Percentiles rank a stretch among this genome's conserved stretches.
Conservation (phyloP, 2,797 vertebrate genomes). For the Manis crassicaudata region DNA sequence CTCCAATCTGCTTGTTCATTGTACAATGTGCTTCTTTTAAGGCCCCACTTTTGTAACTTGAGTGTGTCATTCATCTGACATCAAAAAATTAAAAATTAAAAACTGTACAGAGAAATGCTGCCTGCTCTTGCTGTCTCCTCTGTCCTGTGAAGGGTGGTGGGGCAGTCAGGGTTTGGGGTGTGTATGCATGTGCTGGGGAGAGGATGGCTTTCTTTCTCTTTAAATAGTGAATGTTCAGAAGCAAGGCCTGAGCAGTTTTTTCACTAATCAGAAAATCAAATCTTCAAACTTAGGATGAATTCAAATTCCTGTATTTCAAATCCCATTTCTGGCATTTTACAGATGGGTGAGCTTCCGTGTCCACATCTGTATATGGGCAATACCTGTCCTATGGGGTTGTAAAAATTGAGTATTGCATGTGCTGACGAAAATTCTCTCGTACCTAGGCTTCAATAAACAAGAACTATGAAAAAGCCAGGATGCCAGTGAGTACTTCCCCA, state of each 20-base stretch:
- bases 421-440: neutral
- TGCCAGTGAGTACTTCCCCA: neutral
- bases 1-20: slow-evolving; percentile 81
- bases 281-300: slow-evolving; percentile 10
- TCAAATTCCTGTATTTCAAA: neutral
- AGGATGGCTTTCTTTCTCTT: neutral
- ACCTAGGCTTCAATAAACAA: neutral
- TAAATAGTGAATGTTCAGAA: neutral
- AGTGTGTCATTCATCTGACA: slow-evolving; percentile 83
- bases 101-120: slow-evolving; percentile 80
- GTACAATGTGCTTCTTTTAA: slow-evolving; percentile 84
- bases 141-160: neutral
- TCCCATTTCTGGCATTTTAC: slow-evolving; percentile 15
- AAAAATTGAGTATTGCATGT: neutral
- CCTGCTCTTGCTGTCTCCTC: slow-evolving; percentile 41
- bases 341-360: neutral
- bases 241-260: neutral
- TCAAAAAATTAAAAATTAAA: slow-evolving; percentile 82
- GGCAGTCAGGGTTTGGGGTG: neutral
- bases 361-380: neutral
- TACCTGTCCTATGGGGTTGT: neutral
- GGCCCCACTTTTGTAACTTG: slow-evolving; percentile 82
- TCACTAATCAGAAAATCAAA: neutral
- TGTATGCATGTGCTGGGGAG: neutral
- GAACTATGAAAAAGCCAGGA: neutral